Evolutionary conservation across 2,797 vertebrate genomes (phyloP).

Genomic region (Clarias laeviceps): DNA sequence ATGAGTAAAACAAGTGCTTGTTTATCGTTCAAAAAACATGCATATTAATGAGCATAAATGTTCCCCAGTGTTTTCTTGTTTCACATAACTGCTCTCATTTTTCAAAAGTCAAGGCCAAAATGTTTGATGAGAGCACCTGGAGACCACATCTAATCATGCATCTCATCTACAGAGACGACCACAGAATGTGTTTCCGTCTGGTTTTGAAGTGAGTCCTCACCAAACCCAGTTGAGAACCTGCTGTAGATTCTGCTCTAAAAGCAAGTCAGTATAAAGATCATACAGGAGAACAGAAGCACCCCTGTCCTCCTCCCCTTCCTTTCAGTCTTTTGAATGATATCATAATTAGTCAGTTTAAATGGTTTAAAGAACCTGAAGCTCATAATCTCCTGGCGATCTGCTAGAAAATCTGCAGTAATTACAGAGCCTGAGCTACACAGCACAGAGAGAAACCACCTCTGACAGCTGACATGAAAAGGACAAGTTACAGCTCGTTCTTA

Average conservation of each 20-base stretch:
- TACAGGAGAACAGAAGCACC: slow-evolving; percentile 28
- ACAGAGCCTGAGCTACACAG: slow-evolving; percentile 36
- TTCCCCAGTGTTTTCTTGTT: not conserved
- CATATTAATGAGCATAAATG: not conserved
- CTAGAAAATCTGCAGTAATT: slow-evolving; percentile 51
- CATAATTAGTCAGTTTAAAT: slow-evolving; percentile 47
- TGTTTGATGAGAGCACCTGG: slow-evolving; percentile 42
- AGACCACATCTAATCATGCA: slow-evolving; percentile 44
- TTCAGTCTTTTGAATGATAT: slow-evolving; percentile 34
- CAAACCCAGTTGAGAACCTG: not conserved
- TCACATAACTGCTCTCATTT: not conserved
- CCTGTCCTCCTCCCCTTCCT: slow-evolving; percentile 1
- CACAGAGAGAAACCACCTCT: slow-evolving; percentile 31
- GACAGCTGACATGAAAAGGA: slow-evolving; percentile 43
- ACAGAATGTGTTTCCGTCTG: slow-evolving; percentile 16
- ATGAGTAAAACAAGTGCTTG: not conserved
- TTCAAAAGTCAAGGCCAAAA: slow-evolving; percentile 10
- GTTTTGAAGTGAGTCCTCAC: slow-evolving; percentile 11
- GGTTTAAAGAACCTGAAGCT: slow-evolving; percentile 41
- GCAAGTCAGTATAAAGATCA: slow-evolving; percentile 14
- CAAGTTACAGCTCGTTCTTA: slow-evolving; percentile 45
- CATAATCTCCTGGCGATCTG: slow-evolving; percentile 43
- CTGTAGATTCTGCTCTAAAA: slow-evolving; percentile 12
- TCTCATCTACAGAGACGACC: slow-evolving; percentile 33
- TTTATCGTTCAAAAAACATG: no score